phyloP scores from a whole-genome alignment of 2,113 vertebrate species.

The Rattus rattus region DNA sequence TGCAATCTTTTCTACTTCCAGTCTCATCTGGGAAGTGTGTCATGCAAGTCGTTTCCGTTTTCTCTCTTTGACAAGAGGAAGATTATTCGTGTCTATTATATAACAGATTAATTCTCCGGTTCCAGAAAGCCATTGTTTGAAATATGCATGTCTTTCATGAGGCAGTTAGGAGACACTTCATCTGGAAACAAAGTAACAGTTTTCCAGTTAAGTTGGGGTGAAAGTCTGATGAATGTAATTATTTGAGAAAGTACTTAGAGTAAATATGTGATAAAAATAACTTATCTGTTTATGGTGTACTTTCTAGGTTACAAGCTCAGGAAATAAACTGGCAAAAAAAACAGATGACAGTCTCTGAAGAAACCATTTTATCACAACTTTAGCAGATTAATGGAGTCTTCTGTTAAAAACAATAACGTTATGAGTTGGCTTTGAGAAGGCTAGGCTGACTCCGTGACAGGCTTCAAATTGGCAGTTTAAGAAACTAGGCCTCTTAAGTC shows the following conservation, averaged over 20 bases:
- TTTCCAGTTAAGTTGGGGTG: neutral
- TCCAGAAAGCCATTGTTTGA: neutral
- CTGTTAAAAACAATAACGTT: neutral
- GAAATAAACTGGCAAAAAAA: neutral
- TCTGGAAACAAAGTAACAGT: neutral
- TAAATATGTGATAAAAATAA: neutral
- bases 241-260: conserved; percentile 12
- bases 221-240: neutral
- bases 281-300: neutral
- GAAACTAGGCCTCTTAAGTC: too few relatives aligned
- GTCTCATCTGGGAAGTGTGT: neutral
- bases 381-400: neutral
- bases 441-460: too few relatives aligned
- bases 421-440: neutral
- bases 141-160: neutral
- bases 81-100: neutral
- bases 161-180: neutral
- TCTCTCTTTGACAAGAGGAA: neutral
- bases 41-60: neutral
- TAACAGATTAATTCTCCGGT: neutral
- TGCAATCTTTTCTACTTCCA: neutral
- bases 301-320: neutral
- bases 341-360: neutral
- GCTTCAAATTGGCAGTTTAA: too few relatives aligned
- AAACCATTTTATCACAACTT: neutral